Base-by-base conservation (phyloP, 2,113 vertebrate species). In the Zapus hudsonius region DNA sequence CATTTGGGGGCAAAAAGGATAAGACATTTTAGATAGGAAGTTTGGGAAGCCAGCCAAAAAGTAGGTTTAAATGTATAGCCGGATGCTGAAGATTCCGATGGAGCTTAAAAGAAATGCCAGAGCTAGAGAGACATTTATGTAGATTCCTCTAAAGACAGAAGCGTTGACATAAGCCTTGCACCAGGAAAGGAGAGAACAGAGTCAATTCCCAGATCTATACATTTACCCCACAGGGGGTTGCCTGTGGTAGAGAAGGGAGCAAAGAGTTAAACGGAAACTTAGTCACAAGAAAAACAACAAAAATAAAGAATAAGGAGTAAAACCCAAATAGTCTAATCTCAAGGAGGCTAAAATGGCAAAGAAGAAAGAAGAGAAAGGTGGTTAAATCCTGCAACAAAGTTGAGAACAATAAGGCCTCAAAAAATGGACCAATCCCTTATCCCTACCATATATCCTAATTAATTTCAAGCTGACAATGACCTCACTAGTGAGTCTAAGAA, bases 401-500 rank as follows among this genome's bases (percentile, higher is more conserved):
- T 69, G 27, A 70, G 29, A 61, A 85, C 16, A 42, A 42, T 67
- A 75, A 85, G 44, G 27, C 9, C 29, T 64, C 33, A 52, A 79
- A 55, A 87, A 95, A 82, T 23, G 7, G 29, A 72, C 3, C 31
- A 69, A 73, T 31, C 12, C 57, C 23, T 80, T 89, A 31, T 83
- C 87, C 20, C 19, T 79, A 93, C 23, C 63, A 27, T 70, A 73
- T 57, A 87, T 91, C 25, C 64, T 64, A 64, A 70, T 84, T 70
- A 89, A 95, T 74, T 83, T 55, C 88, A 89, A 94, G 70, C 31
- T 91, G 64, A 82, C 57, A 55, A 64, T 31, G 59, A 69, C 27
- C 40, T 79, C 22, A 12, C 40, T 74, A 79, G 80, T 74, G 67
- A 75, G 47, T 25, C 52, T 79, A 87, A 74, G 81, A 92, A 74